These are phyloP conservation scores for Odontomyia ornata DNA, from an alignment of 2,888 invertebrate species.

Conservation along the genomic window DNA sequence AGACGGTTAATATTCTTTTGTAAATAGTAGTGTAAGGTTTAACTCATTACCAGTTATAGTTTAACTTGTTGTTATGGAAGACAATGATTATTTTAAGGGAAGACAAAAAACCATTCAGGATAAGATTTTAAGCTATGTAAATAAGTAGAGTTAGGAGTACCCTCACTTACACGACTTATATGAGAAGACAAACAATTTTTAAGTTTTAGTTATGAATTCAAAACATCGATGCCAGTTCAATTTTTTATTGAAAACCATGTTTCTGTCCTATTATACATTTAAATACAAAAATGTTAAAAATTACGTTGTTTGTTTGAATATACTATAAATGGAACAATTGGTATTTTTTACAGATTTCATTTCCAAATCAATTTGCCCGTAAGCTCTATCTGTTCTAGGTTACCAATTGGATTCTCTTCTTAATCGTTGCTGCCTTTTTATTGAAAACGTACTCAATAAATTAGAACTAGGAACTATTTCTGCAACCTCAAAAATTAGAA, in stretches of 20 bases:
- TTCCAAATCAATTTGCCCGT: too few species aligned
- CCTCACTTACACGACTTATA: slow-evolving; percentile 35
- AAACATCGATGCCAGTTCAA: slow-evolving; percentile 38
- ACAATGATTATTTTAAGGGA: slow-evolving; percentile 29
- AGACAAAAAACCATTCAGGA: neutral
- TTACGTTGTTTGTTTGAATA: neutral
- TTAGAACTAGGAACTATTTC: too few species aligned
- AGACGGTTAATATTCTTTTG: neutral
- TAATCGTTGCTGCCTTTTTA: too few species aligned
- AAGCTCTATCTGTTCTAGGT: too few species aligned
- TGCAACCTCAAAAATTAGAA: too few species aligned
- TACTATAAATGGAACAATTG: too few species aligned
- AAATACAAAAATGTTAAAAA: slow-evolving; percentile 9
- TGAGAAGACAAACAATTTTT: slow-evolving; percentile 39
- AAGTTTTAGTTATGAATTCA: slow-evolving; percentile 7
- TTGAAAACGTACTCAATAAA: too few species aligned
- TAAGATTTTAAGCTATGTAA: neutral
- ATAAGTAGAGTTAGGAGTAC: neutral
- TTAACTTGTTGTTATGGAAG: slow-evolving; percentile 28
- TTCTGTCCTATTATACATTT: slow-evolving; percentile 34
- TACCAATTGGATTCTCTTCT: too few species aligned
- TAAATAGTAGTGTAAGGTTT: neutral
- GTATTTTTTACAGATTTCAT: too few species aligned
- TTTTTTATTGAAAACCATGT: slow-evolving; percentile 38
- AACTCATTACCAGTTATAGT: neutral